Conservation (phyloP, 1,140 invertebrate species). For the Trinorchestia longiramus region DNA sequence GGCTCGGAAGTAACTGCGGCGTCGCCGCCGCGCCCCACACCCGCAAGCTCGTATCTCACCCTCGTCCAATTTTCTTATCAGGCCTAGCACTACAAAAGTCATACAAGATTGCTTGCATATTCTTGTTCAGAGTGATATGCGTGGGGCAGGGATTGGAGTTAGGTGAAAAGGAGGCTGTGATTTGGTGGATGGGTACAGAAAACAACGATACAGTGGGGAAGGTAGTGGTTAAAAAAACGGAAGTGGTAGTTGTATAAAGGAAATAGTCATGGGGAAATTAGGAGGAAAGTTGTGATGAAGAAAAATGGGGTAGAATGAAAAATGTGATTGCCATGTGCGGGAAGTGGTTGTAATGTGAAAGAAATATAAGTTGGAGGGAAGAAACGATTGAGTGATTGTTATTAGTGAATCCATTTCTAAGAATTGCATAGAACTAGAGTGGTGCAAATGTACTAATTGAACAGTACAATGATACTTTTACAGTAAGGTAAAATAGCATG, state of each 20-base stretch:
- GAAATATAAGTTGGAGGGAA: neutral
- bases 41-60: neutral
- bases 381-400: neutral
- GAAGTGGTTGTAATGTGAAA: neutral
- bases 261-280: no score
- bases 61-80: slow-evolving; percentile 45
- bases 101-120: slow-evolving; percentile 36
- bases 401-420: no score
- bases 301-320: neutral
- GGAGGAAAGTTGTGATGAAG: no score
- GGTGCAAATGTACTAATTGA: no score
- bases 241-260: no score
- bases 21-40: neutral
- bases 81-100: slow-evolving; percentile 22
- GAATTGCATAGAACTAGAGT: no score
- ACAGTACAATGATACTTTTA: no score
- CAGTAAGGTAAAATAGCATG: no score
- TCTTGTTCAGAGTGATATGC: neutral
- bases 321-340: neutral
- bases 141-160: neutral
- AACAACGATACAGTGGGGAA: neutral
- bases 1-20: neutral
- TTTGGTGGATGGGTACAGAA: neutral
- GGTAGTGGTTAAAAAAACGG: neutral
- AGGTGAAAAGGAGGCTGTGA: neutral